Evolutionary conservation across 2,888 invertebrate genomes (phyloP), one percentile per base, ranked within the genome.

Genomic region (Mamestra brassicae): DNA sequence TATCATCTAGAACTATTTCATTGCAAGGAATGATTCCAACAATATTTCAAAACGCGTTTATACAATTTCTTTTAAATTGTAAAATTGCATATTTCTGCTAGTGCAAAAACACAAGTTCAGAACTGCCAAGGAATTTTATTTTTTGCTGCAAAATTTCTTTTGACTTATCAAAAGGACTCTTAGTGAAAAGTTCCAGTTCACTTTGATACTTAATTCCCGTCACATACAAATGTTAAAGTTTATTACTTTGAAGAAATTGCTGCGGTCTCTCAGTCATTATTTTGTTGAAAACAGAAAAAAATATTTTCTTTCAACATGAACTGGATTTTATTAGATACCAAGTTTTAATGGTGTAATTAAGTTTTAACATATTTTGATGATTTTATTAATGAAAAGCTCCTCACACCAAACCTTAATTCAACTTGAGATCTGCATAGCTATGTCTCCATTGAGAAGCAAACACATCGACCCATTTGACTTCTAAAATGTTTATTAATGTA

Each of bases 191-290:
- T 74, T 69, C 26, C 55, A 60, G 45, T 69, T 0, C 17, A 47
- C 62, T 67, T 72, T 61, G 60, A 64, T 67, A 72, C 54, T 75
- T 61, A 63, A 72, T 75, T 72, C 34, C 61, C 38, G 75, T 62
- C 75, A 72, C 58, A 64, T 4, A 64, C 67, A 81, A 71, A 71
- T 63, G 34, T 67, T 67, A 47, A 65, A 72, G 57, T 71, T 80
- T 68, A 61, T 63, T n/a, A 42, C 47, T 34, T 13, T 13, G 5
- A 34, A 47, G 57, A 52, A 60, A 58, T 61, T 47, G 34, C 11
- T 55, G 15, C 2, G n/a, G 36, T 36, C 36, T 15, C 5, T 65
- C 2, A 38, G 45, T 62, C 7, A 10, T 17, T 6, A 2, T 58
- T 42, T 69, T 10, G 11, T 3, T n/a, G 54, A 54, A 54, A 54